phyloP scores from a whole-genome alignment of 2,113 vertebrate species.

The Corvus cornix region DNA sequence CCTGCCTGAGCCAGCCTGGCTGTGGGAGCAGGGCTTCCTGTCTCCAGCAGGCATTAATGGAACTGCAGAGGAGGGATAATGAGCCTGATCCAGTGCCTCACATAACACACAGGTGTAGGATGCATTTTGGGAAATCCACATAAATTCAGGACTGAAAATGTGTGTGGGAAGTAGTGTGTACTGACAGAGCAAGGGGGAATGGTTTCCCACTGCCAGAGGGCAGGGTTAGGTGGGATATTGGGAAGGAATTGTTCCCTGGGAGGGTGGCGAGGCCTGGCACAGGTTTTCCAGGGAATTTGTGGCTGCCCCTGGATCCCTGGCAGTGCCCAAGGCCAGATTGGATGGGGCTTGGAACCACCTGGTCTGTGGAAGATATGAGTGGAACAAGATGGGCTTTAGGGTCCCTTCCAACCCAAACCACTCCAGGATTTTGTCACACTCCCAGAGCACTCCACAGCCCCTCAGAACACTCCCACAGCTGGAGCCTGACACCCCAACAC shows the following conservation, averaged over 20 bases:
- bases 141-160: neutral
- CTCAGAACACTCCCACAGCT: neutral
- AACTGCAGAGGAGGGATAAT: neutral
- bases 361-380: neutral
- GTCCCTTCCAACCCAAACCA: neutral
- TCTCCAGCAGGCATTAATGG: neutral
- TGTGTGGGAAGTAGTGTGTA: accelerated
- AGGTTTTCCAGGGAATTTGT: neutral
- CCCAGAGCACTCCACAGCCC: neutral
- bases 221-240: accelerated
- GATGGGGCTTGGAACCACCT: neutral
- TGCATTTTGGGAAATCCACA: neutral
- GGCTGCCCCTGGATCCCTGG: neutral
- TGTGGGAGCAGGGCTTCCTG: neutral
- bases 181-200: neutral
- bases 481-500: neutral
- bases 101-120: neutral
- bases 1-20: neutral
- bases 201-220: neutral
- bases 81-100: neutral
- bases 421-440: neutral
- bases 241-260: neutral
- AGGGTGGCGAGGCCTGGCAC: neutral
- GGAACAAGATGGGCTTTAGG: neutral
- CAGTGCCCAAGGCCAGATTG: neutral